Percentiles rank a stretch among this genome's conserved stretches.
Conservation (phyloP, 1,140 invertebrate species). For the Sinonovacula constricta region DNA sequence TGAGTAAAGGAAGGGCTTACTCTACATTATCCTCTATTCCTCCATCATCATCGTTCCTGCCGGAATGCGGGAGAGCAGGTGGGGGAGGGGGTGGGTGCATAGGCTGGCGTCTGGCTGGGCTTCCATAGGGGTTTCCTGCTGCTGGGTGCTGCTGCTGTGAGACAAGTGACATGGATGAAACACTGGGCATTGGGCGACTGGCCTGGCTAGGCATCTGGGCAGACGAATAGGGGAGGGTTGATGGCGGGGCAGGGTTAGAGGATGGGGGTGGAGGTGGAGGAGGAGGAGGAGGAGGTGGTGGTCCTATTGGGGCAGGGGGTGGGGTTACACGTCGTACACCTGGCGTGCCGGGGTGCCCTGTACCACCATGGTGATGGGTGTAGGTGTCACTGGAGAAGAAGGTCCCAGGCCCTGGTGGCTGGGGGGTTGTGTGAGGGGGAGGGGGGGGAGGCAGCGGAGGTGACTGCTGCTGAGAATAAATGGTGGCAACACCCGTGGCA, state of each 20-base stretch:
- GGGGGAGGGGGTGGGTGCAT: slow-evolving; percentile 55
- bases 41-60: slow-evolving; percentile 1
- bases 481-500: no score
- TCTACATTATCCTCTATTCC: slow-evolving; percentile 42
- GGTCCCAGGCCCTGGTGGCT: no score
- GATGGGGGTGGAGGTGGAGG: slow-evolving; percentile 17
- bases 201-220: no score
- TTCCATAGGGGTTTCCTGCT: slow-evolving; percentile 26
- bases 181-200: slow-evolving; percentile 25
- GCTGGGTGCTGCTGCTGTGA: slow-evolving; percentile 26
- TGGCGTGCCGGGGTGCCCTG: no score
- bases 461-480: no score
- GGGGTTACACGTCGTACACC: no score
- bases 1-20: slow-evolving; percentile 12
- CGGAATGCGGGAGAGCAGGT: slow-evolving; percentile 22
- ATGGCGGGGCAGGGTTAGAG: not conserved
- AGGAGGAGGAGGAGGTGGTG: slow-evolving; percentile 55
- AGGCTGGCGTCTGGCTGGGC: slow-evolving; percentile 49
- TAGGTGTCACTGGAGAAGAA: no score
- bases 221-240: no score
- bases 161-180: slow-evolving; percentile 34
- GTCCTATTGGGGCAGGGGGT: no score
- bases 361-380: no score
- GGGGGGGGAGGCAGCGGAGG: no score
- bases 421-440: no score